Base-by-base conservation (phyloP, 2,888 invertebrate genomes). In the Acrocyrtus sp. region DNA sequence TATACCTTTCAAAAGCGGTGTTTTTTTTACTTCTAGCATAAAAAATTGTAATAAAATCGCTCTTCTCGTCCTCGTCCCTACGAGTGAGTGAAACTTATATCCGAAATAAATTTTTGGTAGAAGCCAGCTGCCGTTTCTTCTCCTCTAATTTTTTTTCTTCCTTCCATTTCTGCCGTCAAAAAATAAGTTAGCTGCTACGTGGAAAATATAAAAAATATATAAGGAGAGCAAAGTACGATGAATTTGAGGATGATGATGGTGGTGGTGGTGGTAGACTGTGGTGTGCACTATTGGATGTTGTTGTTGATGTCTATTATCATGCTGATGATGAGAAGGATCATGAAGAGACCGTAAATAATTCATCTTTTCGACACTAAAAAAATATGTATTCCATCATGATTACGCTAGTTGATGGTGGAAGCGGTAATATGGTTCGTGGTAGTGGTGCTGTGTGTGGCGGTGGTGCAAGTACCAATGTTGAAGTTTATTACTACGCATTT, bases 331-430 rank as follows among this genome's bases (percentile, higher is more conserved):
- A 74, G 61, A 57, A 70, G 62, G 68, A 67, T 74, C 75, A 75
- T 75, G 78, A 78, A 72, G 78, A 74, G 77, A 78, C 76, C 78
- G 78, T 78, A 76, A 78, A 78, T 75, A 78, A 78, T 78, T 78
- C 75, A 77, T 78, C 76, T 77, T 78, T 78, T 74, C 58, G 68
- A 68, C 68, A 58, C 57, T 48, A 26, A 51, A 57, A 67, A 68
- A 45, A 58, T 68, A 41, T 57, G 43, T 43, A 22, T 22, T 34
- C 15, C 3, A 26, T n/a, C 17, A 34, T 8, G 34, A 6, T 10
- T 41, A 60, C 15, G 48, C 48, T 29, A 4, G 4, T 19, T n/a
- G 27, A 34, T 19, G 34, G 51, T 57, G 26, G 21, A 48, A 34
- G 53, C 53, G 63, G 29, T 27, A 17, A 45, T 47, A 56, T 56